phyloP scores from a whole-genome alignment of 92 coral and sea anemone genomes.

The Porites rus region DNA sequence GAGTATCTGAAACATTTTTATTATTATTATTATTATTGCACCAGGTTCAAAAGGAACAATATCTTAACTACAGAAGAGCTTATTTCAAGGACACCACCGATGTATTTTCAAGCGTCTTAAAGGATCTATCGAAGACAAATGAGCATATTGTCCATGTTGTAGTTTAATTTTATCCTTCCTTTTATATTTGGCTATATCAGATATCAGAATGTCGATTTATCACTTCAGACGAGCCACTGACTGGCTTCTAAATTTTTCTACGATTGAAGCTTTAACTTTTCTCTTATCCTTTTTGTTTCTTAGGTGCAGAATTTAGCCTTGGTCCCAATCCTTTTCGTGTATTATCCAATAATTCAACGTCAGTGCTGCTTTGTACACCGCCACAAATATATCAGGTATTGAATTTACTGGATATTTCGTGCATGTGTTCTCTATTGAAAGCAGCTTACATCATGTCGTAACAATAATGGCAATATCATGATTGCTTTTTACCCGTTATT shows the following conservation, averaged over 20 bases:
- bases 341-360: constrained; percentile 25
- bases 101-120: constrained; percentile 60
- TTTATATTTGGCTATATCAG: no score
- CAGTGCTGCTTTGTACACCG: not conserved
- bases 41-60: constrained; percentile 91
- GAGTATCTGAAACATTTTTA: not conserved
- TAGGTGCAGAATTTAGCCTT: constrained; percentile 66
- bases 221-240: no score
- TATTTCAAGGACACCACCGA: constrained; percentile 89
- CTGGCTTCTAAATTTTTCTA: no score
- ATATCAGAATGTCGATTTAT: no score
- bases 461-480: no score
- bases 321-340: constrained; percentile 80
- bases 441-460: no score
- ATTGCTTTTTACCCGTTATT: no score
- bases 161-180: not conserved
- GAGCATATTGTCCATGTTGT: constrained; percentile 22
- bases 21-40: not conserved
- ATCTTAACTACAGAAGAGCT: constrained; percentile 91
- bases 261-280: no score
- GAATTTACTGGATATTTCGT: no score
- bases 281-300: not conserved
- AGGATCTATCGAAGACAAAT: constrained; percentile 65
- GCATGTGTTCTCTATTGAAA: no score
- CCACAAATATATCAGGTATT: constrained; percentile 45